These are phyloP conservation scores for Emmelina monodactyla DNA, from an alignment of 2,888 invertebrate genomes.

Conservation along the genomic window DNA sequence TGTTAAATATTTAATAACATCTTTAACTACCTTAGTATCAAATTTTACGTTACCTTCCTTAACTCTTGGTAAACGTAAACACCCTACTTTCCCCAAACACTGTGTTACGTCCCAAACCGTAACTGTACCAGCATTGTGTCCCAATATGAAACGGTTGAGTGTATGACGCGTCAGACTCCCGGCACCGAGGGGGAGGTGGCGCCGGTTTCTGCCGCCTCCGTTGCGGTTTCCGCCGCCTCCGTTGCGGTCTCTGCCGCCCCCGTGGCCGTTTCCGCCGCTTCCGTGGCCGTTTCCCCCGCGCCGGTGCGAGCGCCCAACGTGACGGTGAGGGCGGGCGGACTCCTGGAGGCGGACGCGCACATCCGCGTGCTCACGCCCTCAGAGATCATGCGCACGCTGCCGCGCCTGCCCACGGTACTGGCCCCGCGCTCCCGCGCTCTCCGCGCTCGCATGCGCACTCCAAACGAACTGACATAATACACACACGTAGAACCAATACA, in stretches of 20 bases:
- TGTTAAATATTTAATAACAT: too few species aligned
- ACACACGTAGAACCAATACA: too few species aligned
- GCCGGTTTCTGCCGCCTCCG: neutral
- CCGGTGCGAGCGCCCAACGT: constrained; percentile 73
- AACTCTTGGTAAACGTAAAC: too few species aligned
- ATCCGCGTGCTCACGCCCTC: constrained; percentile 89
- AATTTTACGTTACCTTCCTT: too few species aligned
- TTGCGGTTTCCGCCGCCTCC: constrained; percentile 4
- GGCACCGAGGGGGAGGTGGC: neutral
- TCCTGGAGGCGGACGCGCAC: constrained; percentile 76
- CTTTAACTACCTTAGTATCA: too few species aligned
- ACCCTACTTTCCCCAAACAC: too few species aligned
- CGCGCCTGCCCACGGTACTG: constrained; percentile 64
- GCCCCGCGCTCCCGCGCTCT: constrained; percentile 9
- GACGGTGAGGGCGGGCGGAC: constrained; percentile 70
- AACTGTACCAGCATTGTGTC: too few species aligned
- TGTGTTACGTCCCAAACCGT: too few species aligned
- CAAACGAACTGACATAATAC: too few species aligned
- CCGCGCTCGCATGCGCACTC: constrained; percentile 19
- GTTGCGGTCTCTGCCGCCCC: constrained; percentile 16
- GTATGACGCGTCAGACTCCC: too few species aligned
- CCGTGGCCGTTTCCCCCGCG: constrained; percentile 19
- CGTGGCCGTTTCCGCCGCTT: constrained; percentile 19
- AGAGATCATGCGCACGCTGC: constrained; percentile 90
- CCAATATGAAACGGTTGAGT: too few species aligned